phyloP scores from a whole-genome alignment of 2,888 invertebrate genomes.

The Euplagia quadripunctaria region DNA sequence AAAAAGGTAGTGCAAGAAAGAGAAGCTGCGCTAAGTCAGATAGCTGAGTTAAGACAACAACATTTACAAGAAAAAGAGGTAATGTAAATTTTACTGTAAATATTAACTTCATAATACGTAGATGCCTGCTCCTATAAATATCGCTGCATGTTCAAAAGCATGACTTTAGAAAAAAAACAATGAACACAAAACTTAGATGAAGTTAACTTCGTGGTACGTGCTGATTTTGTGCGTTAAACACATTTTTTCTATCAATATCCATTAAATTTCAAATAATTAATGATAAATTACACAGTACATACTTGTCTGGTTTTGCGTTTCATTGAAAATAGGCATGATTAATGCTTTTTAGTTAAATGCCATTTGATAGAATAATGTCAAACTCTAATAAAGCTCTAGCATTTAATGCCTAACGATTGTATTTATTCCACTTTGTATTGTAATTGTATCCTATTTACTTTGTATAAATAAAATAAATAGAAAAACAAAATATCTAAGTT shows the following conservation, averaged over 20 bases:
- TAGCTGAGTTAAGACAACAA: constrained; percentile 69
- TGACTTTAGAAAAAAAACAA: constrained; percentile 5
- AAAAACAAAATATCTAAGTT: background rate
- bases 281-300: background rate
- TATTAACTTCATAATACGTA: background rate
- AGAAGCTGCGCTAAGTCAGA: constrained; percentile 71
- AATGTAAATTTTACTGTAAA: constrained; percentile 20
- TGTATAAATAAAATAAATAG: background rate
- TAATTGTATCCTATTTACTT: background rate
- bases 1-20: constrained; percentile 76
- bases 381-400: background rate
- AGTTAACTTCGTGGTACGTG: background rate
- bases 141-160: constrained; percentile 19
- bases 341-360: constrained; percentile 7
- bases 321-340: background rate
- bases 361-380: background rate
- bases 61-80: constrained; percentile 80
- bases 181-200: background rate
- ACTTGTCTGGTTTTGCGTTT: constrained; percentile 1
- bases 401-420: background rate
- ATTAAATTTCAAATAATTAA: background rate
- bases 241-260: background rate
- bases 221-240: background rate
- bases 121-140: constrained; percentile 12
- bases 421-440: background rate